Base-by-base conservation (phyloP, 2,888 invertebrate genomes). In the Automeris io region DNA sequence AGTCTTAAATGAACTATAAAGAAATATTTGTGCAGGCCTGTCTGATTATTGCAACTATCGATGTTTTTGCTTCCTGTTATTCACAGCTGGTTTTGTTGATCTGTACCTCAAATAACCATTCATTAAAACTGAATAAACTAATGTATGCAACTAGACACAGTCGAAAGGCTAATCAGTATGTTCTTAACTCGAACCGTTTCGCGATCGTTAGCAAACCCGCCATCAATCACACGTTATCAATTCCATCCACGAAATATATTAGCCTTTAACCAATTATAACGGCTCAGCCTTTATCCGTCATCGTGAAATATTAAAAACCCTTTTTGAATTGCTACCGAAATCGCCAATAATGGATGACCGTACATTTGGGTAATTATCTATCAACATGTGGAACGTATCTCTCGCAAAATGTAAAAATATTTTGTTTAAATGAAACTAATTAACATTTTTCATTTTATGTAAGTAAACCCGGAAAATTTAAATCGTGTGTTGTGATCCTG, bases 191-290 rank as follows among this genome's bases (percentile, higher is more conserved):
- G 47, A 42, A 41, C 42, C 40, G 38, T 45, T 45, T 39, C 41
- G 40, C 62, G 64, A 65, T 70, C 74, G 72, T 74, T 75, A 73
- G 57, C 57, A 50, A 46, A 42, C 47, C 52, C 57, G 56, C 67
- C 79, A 82, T 82, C 78, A 79, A 82, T 82, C 81, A 80, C 68
- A 59, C 69, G 73, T 74, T 79, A 82, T 79, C 82, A 74, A 74
- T 70, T 63, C 67, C 61, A 68, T 57, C 69, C 68, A 61, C 66
- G 51, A 76, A 75, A 74, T 77, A 76, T 39, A 33, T 29, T 33
- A 39, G 26, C 34, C 39, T 34, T 77, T 68, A 71, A 68, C 68
- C 76, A 81, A 79, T 81, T 79, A 78, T 62, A 69, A 67, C 65
- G 60, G 60, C 59, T 56, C 51, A 54, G 58, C 58, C 62, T 54